Conservation (phyloP, 1,140 invertebrate genomes). For the Bombus affinis region DNA sequence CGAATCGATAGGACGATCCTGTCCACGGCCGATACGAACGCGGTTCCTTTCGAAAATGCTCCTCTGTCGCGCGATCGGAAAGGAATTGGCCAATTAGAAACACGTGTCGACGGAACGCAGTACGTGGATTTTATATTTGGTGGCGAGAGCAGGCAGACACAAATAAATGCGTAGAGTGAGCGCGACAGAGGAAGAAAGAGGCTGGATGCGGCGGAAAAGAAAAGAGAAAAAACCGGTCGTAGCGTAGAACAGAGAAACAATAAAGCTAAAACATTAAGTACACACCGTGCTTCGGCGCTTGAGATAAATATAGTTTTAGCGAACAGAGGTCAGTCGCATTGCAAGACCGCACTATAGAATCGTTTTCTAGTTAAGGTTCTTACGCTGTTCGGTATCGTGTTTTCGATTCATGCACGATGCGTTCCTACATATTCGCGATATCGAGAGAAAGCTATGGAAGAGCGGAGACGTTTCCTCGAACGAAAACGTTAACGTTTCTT, state of each 20-base stretch:
- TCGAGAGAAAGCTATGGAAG: background rate
- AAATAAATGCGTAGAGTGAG: conserved; percentile 67
- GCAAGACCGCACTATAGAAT: conserved; percentile 68
- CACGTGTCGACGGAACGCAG: conserved; percentile 40
- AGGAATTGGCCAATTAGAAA: background rate
- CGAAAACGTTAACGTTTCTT: background rate
- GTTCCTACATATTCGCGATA: background rate
- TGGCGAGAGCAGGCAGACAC: conserved; percentile 61
- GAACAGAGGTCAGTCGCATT: conserved; percentile 79
- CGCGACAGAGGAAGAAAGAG: conserved; percentile 49
- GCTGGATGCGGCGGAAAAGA: conserved; percentile 49
- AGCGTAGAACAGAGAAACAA: conserved; percentile 66
- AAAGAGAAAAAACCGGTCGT: conserved; percentile 68
- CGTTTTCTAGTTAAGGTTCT: conserved; percentile 60
- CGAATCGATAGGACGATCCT: too few species aligned
- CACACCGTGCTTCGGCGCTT: conserved; percentile 72
- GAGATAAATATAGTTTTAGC: conserved; percentile 79
- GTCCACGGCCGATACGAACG: background rate
- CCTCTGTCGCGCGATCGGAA: background rate
- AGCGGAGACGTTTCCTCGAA: background rate
- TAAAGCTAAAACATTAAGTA: conserved; percentile 75
- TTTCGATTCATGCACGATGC: background rate
- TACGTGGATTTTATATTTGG: conserved; percentile 69
- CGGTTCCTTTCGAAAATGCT: background rate
- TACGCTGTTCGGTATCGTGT: background rate